phyloP scores from a whole-genome alignment of 2,113 vertebrate species.

The Mellivora capensis region DNA sequence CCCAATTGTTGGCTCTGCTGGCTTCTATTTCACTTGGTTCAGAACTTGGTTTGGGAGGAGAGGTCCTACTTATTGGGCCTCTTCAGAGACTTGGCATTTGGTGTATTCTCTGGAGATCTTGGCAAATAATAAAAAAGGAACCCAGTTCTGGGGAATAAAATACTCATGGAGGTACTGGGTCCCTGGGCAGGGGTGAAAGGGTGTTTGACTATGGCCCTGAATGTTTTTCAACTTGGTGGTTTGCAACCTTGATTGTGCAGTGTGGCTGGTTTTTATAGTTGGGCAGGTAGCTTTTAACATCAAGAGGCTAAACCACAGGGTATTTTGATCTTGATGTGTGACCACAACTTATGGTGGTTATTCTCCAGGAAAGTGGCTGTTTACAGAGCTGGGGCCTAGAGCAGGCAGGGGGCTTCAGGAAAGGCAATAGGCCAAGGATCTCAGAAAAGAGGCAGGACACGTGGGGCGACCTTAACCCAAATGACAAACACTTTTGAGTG shows the following conservation, averaged over 20 bases:
- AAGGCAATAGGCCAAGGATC: background rate
- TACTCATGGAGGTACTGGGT: background rate
- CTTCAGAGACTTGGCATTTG: background rate
- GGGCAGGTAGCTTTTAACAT: constrained; percentile 52
- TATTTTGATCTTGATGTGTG: constrained; percentile 44
- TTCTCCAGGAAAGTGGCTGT: constrained; percentile 24
- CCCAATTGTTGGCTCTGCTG: background rate
- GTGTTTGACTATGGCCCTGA: background rate
- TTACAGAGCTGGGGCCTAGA: background rate
- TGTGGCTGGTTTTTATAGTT: background rate
- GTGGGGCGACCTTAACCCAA: background rate
- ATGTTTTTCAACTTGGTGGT: background rate
- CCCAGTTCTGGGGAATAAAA: background rate
- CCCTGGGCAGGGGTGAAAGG: background rate
- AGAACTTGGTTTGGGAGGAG: background rate
- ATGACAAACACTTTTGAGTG: background rate
- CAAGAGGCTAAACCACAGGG: constrained; percentile 41
- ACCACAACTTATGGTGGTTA: background rate
- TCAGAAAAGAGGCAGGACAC: background rate
- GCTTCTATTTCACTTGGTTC: background rate
- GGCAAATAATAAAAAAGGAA: background rate
- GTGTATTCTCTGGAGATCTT: background rate
- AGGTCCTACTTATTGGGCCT: background rate
- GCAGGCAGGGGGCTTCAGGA: background rate
- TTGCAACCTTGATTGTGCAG: background rate